These are phyloP conservation scores for Scaptomyza parva DNA, from an alignment of 2,888 invertebrate species.

Conservation along the genomic window DNA sequence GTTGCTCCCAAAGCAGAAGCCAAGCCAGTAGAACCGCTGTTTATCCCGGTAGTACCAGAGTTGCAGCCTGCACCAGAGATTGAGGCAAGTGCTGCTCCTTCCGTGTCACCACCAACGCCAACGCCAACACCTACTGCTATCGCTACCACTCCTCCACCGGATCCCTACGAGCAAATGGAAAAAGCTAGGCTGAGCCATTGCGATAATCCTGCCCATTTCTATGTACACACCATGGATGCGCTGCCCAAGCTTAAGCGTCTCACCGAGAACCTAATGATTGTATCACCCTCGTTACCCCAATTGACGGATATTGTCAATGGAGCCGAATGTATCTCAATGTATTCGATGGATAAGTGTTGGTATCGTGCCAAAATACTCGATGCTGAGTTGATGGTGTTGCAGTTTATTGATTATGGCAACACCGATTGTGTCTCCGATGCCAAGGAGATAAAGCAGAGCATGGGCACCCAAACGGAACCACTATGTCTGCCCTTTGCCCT, in stretches of 20 bases:
- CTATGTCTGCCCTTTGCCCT: slow-evolving; percentile 88
- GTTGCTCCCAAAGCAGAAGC: slow-evolving; percentile 10
- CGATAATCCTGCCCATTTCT: slow-evolving; percentile 91
- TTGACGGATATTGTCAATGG: slow-evolving; percentile 86
- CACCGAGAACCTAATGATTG: slow-evolving; percentile 88
- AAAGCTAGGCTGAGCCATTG: slow-evolving; percentile 89
- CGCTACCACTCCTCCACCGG: slow-evolving; percentile 42
- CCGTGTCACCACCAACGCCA: slow-evolving; percentile 1
- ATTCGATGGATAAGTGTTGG: slow-evolving; percentile 93
- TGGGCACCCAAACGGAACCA: slow-evolving; percentile 85
- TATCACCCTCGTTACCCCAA: slow-evolving; percentile 86
- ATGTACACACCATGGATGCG: slow-evolving; percentile 88
- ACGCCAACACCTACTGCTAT: slow-evolving; percentile 2
- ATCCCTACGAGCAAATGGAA: slow-evolving; percentile 81
- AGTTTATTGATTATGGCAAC: slow-evolving; percentile 92
- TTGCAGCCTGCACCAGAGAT: slow-evolving; percentile 1
- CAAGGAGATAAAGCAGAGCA: slow-evolving; percentile 86
- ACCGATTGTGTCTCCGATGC: slow-evolving; percentile 90
- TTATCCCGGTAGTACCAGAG: slow-evolving; percentile 23
- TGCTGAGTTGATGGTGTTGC: slow-evolving; percentile 90
- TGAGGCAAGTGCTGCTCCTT: slow-evolving; percentile 30
- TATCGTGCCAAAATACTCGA: slow-evolving; percentile 96
- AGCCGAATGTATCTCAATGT: slow-evolving; percentile 91
- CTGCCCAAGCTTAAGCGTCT: slow-evolving; percentile 86
- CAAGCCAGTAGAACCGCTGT: slow-evolving; percentile 6